Evolutionary conservation across 2,113 vertebrate species (phyloP).

Genomic region (Festucalex cinctus): DNA sequence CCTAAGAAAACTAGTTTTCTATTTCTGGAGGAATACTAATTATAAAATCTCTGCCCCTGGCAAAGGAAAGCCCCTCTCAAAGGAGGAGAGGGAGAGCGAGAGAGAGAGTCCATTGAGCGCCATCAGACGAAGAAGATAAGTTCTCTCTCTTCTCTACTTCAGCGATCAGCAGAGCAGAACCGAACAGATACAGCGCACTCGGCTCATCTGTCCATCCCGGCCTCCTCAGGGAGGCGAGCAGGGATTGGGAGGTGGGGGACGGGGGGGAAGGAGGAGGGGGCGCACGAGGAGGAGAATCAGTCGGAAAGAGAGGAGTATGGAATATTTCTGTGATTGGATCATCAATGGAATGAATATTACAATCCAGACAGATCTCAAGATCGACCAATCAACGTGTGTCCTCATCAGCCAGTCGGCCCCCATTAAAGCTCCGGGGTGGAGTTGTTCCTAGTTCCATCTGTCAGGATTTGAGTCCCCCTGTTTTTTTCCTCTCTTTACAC

Average conservation of each 20-base stretch:
- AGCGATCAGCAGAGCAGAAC: conserved; percentile 62
- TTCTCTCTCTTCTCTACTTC: conserved; percentile 59
- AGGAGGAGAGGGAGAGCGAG: conserved; percentile 25
- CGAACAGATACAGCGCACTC: conserved; percentile 61
- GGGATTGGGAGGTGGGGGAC: conserved; percentile 28
- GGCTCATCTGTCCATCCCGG: conserved; percentile 65
- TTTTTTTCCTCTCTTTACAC: conserved; percentile 32
- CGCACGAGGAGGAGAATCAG: conserved; percentile 38
- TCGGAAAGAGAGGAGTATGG: conserved; percentile 37
- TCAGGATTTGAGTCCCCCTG: conserved; percentile 17
- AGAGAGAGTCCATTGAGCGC: conserved; percentile 42
- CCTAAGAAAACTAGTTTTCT: conserved; percentile 69
- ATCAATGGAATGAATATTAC: conserved; percentile 71
- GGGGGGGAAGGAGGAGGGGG: conserved; percentile 7
- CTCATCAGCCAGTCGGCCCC: conserved; percentile 61
- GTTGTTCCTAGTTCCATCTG: conserved; percentile 28
- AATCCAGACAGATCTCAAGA: conserved; percentile 41
- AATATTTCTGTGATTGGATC: conserved; percentile 71
- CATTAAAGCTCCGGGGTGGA: conserved; percentile 3
- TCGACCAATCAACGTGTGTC: conserved; percentile 60
- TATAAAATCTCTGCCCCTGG: conserved; percentile 60
- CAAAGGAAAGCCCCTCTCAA: conserved; percentile 58
- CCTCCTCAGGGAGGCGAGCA: conserved; percentile 46
- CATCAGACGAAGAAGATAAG: conserved; percentile 55
- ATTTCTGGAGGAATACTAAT: conserved; percentile 69